These are phyloP conservation scores for Halictus rubicundus DNA, from an alignment of 1,140 invertebrate species.

Conservation along the genomic window DNA sequence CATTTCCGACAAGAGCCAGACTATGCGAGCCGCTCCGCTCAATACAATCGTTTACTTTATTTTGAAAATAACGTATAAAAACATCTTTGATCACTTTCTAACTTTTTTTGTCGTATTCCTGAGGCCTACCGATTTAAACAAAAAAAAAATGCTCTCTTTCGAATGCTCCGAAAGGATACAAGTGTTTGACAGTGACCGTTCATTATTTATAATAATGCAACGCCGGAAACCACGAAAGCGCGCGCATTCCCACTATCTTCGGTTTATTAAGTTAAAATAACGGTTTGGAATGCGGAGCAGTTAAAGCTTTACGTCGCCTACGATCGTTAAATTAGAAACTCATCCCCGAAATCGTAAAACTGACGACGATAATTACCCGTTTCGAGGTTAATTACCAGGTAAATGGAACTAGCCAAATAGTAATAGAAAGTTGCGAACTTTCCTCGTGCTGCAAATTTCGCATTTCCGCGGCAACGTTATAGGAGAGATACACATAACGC, in stretches of 20 bases:
- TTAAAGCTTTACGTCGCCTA: slow-evolving; percentile 40
- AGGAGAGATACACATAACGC: background rate
- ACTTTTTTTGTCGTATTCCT: no score
- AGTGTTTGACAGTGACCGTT: no score
- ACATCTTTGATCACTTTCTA: no score
- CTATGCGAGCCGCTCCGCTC: no score
- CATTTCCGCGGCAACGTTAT: background rate
- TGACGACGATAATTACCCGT: slow-evolving; percentile 56
- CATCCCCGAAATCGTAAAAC: slow-evolving; percentile 54
- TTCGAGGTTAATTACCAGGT: slow-evolving; percentile 46
- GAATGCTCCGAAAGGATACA: no score
- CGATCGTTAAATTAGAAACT: slow-evolving; percentile 51
- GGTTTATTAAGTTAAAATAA: background rate
- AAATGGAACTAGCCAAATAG: slow-evolving; percentile 37
- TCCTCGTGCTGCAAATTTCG: slow-evolving; percentile 18
- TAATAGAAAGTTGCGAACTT: slow-evolving; percentile 42
- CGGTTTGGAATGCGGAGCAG: background rate
- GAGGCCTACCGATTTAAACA: no score
- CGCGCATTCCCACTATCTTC: background rate
- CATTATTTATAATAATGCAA: background rate
- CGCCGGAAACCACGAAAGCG: slow-evolving; percentile 8
- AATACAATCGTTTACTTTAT: no score
- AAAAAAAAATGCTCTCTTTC: no score
- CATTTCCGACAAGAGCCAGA: no score
- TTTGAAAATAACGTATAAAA: no score